Base-by-base conservation (phyloP, 2,797 vertebrate genomes). In the Sebastes iracundus region DNA sequence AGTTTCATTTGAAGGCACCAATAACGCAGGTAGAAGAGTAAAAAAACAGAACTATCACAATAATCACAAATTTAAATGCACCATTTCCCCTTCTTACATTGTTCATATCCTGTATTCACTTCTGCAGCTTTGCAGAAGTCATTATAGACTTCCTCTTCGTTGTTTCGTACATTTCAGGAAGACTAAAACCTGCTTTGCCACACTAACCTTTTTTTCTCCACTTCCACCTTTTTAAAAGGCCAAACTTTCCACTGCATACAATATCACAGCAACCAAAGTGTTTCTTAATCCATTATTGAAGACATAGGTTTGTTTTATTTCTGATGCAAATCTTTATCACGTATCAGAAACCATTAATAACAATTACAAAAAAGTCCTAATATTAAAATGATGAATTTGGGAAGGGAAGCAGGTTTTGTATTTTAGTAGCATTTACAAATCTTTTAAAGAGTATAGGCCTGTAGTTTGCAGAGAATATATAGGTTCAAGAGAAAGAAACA, bases 101-200 rank as follows among this genome's bases (percentile, higher is more conserved):
- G 30, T 52, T 20, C 46, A 32, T 63, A 58, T 49, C 33, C 12
- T 59, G 49, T 46, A 18, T 14, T 27, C 7, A 55, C 46, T 63
- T 75, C 35, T 75, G 12, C 32, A 56, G n/a, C 18, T 64, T 58
- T 75, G 59, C 46, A 82, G 46, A 67, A 76, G 46, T 30, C 5
- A 49, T 4, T 18, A 3, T 18, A 10, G 8, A 33, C 38, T 77
- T 74, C 70, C 64, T 7, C 22, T 49, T 49, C 3, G 38, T 42
- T 42, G 38, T 82, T 35, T 52, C 0, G 18, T 27, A 65, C n/a
- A 75, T 62, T 67, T 56, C 11, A 49, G 35, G 52, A 71, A 53
- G 20, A 70, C 5, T 60, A 7, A 11, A 65, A 76, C 8, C 38
- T 77, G 20, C 5, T 35, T 65, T 35, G 14, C 20, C 7, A 20